Evolutionary conservation across 2,888 invertebrate genomes (phyloP), one percentile per base, ranked within the genome.

Genomic region (Polietes domitor): DNA sequence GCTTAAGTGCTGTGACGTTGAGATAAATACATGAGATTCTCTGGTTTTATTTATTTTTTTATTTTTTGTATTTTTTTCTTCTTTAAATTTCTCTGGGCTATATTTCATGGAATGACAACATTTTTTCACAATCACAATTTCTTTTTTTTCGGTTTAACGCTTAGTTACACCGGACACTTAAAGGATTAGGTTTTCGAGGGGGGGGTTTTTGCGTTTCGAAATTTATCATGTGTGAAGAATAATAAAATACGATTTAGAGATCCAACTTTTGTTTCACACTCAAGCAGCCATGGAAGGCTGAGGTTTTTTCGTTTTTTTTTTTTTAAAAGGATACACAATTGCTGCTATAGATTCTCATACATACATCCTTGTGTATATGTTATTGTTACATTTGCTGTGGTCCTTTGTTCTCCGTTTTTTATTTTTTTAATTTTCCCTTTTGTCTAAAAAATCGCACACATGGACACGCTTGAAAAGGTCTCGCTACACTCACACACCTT

Each of bases 301-400:
- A 7, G 41, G 2, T 32, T 32, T 41, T 5, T 12, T 2, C 12
- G 41, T 41, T n/a, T n/a, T 10, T 12, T 41, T 12, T 41, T 41
- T 41, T 5, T 41, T 12, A 10, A 41, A 41, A 10, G 41, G 41
- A 47, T 4, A 47, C 47, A 80, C 50, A 78, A 73, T 75, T 83
- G 78, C 72, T 78, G 71, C 43, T 75, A 70, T 63, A 78, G 55
- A 61, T 41, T n/a, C 71, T 77, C 43, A 6, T 26, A 74, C 24
- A 43, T 24, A 53, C 21, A 19, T 58, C 15, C 15, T 32, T 19
- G 10, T 26, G 10, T 19, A 70, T 47, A 12, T 47, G 19, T 68
- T 68, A 7, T 77, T 70, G 74, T 75, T 71, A 82, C 70, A 74
- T 79, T 82, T 82, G 26, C 58, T 17, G 61, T 32, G 12, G 73